Evolutionary conservation across 2,888 invertebrate genomes (phyloP), one percentile per base, ranked within the genome.

Genomic region (Stenurella melanura): DNA sequence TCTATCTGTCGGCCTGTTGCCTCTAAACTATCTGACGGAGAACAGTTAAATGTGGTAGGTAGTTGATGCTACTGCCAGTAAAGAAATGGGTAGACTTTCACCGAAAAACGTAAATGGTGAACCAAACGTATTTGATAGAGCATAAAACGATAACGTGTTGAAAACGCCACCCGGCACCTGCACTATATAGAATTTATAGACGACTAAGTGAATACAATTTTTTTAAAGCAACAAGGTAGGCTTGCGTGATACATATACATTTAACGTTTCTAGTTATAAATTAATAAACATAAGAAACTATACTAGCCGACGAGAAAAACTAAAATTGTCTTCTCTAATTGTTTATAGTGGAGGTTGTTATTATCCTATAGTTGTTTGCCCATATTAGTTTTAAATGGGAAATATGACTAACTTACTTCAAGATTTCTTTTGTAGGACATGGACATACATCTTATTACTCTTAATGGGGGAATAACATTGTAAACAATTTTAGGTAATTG

Each of bases 391-490:
- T 19, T 74, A 80, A 76, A 79, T 79, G 79, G 75, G 79, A 79
- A 80, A 79, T 80, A 79, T 80, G 79, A 80, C 79, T 79, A 80
- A 78, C 76, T 76, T 77, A 72, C 30, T 78, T 78, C 80, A 80
- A 78, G 80, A 74, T 79, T 78, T 73, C 73, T 73, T 80, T 80
- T 80, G 78, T 80, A 79, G 80, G 78, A 80, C 80, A 80, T 79
- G 80, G 80, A 80, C 80, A 79, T 74, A 67, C 64, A 79, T 71
- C 69, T 57, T 69, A 50, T 38, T 57, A 73, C 57, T n/a, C 15
- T 58, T 68, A 61, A 19, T 58, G 21, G 66, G 60, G 71, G 60
- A 71, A 57, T 58, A 67, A 15, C 30, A 34, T 18, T 26, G 26
- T 26, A 54, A 38, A 42, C n/a, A 17, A 15, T 54, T 72, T 63